Conservation (phyloP, 2,797 vertebrate species). For the Amblyraja radiata region DNA sequence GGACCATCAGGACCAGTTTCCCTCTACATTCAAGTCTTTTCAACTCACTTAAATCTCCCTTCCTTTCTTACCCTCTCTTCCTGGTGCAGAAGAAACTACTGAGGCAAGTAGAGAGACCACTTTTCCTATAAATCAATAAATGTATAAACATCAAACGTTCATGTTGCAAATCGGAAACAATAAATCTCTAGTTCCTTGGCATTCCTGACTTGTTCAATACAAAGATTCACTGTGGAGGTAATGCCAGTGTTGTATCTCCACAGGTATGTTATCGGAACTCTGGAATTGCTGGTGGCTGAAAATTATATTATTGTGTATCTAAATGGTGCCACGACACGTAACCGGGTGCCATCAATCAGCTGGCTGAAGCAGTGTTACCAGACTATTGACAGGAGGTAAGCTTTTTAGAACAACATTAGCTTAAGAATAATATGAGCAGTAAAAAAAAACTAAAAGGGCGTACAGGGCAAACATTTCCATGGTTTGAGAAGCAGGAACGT, state of each 20-base stretch:
- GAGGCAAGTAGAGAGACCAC: neutral
- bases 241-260: neutral
- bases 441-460: too few relatives aligned
- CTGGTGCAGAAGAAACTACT: neutral
- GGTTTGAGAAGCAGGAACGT: too few relatives aligned
- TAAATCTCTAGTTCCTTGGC: neutral
- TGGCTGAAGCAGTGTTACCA: constrained; percentile 74
- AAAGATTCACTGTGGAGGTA: neutral
- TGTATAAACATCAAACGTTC: neutral
- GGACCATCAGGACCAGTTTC: too few relatives aligned
- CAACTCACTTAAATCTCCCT: neutral
- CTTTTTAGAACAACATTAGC: neutral
- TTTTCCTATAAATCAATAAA: neutral
- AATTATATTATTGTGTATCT: constrained; percentile 72
- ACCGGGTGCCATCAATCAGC: constrained; percentile 63
- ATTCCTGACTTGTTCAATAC: neutral
- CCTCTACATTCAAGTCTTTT: neutral
- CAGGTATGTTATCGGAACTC: constrained; percentile 71
- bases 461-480: too few relatives aligned
- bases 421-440: neutral
- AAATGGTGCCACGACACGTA: constrained; percentile 63
- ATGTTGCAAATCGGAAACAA: neutral
- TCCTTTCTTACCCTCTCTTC: neutral
- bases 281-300: constrained; percentile 74
- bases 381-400: constrained; percentile 61